Conservation (phyloP, 2,113 vertebrate species). For the Grantiella picta region DNA sequence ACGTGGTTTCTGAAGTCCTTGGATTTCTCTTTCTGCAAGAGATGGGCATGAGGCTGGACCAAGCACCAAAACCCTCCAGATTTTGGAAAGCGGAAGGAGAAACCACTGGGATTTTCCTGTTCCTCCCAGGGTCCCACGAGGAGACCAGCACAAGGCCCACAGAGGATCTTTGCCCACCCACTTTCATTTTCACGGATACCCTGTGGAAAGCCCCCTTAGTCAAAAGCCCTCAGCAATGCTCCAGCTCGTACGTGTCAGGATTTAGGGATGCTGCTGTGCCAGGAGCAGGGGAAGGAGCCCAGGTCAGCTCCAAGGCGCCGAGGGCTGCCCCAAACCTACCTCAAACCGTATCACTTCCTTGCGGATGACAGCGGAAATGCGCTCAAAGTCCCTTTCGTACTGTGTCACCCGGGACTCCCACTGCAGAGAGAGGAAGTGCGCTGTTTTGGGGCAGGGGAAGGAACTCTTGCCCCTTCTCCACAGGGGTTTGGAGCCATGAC, state of each 20-base stretch:
- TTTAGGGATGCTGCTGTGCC: background rate
- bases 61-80: background rate
- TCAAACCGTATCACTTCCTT: conserved; percentile 95
- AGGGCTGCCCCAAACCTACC: conserved; percentile 57
- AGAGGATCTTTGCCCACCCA: background rate
- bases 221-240: accelerated
- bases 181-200: accelerated
- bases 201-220: background rate
- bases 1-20: conserved; percentile 91
- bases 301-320: accelerated
- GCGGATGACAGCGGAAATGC: conserved; percentile 88
- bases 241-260: accelerated
- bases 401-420: conserved; percentile 95
- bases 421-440: conserved; percentile 63
- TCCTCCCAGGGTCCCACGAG: background rate
- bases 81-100: background rate
- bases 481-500: accelerated
- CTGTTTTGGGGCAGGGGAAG: background rate
- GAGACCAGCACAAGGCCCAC: background rate
- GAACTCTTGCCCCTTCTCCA: background rate
- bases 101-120: background rate
- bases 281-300: background rate
- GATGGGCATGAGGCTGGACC: accelerated
- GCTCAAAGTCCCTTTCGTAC: conserved; percentile 93
- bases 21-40: conserved; percentile 89